Evolutionary conservation across 1,140 invertebrate species (phyloP), one percentile per base, ranked within the genome.

Genomic region (Cryptotermes secundus): DNA sequence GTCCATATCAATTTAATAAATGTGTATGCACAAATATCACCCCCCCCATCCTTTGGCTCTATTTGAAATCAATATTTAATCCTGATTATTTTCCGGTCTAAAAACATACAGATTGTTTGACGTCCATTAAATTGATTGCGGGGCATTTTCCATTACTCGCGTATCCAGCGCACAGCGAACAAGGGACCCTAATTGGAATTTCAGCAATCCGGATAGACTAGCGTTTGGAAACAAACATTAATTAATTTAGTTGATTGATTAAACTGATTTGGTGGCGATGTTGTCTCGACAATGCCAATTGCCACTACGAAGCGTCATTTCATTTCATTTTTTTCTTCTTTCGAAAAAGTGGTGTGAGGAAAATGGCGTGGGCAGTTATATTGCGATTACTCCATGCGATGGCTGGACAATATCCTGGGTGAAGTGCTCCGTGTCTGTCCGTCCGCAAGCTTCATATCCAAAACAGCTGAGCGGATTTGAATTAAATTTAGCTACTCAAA

Each of bases 1-100:
- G 84, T 81, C 79, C 81, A 79, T 82, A 84, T 84, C 84, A 84
- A 84, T 84, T 84, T 84, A 84, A 81, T 84, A 84, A 84, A 84
- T 84, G 84, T 59, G 81, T 82, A 72, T 82, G 81, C 45, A 82
- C 81, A 82, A 82, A 82, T 82, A 82, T 45, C 34, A 31, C 26
- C 42, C 80, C 34, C 45, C 26, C 42, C 80, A 34, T 9, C 26
- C 59, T n/a, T 12, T 31, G 12, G 1, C 59, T 65, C 24, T 65
- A 65, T 81, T 31, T n/a, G 59, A 82, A 84, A 84, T 84, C 84
- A 84, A 84, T 84, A 84, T 84, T 84, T 84, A 84, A 84, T 82
- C 84, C 45, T 34, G 84, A 84, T 84, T 82, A 84, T 82, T 84
- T 84, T 84, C 80, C 81, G 84, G 84, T 84, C 84, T 84, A 79